Percentiles rank a stretch among this genome's conserved stretches.
phyloP scores from a whole-genome alignment of 2,888 invertebrate genomes.

The Limnephilus rhombicus region DNA sequence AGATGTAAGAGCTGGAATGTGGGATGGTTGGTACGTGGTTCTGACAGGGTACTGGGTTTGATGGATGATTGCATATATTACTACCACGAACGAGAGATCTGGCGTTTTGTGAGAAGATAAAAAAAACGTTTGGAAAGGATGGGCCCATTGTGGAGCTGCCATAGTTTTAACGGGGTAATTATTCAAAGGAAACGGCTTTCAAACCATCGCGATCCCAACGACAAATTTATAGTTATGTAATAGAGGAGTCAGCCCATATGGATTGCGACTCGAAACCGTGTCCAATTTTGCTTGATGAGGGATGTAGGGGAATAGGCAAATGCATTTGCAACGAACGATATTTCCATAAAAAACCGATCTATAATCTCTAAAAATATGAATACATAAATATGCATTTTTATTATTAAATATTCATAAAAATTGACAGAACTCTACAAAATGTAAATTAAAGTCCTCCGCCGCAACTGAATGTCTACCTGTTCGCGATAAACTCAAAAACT shows the following conservation, averaged over 20 bases:
- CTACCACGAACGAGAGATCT: conserved; percentile 7
- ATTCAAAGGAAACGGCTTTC: neutral
- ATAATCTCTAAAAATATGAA: too few species aligned
- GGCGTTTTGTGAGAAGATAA: neutral
- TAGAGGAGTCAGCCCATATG: neutral
- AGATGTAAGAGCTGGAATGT: neutral
- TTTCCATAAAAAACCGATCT: too few species aligned
- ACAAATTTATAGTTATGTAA: neutral
- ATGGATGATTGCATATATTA: conserved; percentile 50
- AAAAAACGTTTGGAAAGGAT: neutral
- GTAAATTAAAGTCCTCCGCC: too few species aligned
- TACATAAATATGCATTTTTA: too few species aligned
- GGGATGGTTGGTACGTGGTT: conserved; percentile 20
- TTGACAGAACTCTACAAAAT: too few species aligned
- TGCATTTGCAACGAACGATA: too few species aligned
- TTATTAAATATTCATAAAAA: too few species aligned
- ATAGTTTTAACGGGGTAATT: neutral
- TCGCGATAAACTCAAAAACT: too few species aligned
- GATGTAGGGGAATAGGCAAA: too few species aligned
- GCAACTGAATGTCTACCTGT: too few species aligned
- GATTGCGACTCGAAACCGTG: too few species aligned
- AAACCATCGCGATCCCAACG: neutral
- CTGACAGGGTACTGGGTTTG: conserved; percentile 30
- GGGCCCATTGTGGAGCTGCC: neutral
- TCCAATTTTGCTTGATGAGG: too few species aligned